Base-by-base conservation (phyloP, 2,113 vertebrate species). In the Motacilla alba region DNA sequence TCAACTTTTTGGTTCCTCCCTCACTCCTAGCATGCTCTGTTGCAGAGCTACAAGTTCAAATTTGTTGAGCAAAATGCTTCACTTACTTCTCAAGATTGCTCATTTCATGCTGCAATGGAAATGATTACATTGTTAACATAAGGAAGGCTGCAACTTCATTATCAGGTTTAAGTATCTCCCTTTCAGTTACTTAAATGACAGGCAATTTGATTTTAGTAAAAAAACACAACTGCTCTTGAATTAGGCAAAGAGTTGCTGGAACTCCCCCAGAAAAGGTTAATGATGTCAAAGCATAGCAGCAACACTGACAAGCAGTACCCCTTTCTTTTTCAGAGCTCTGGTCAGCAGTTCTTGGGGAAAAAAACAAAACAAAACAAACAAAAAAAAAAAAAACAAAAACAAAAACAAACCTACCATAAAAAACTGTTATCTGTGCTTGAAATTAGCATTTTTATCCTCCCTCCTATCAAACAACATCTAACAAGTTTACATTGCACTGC, bases 131-230 rank as follows among this genome's bases (percentile, higher is more conserved):
- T 94, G 87, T 90, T 96, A 96, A 77, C 47, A 59, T 60, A 93
- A 86, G 39, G 78, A 92, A 94, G 87, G 69, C 76, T 75, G 89
- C 74, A 96, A 88, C 87, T 94, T 95, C 96, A 91, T 96, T 91
- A 94, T 72, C 77, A 76, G 55, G 80, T 93, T 93, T 88, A 95
- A 96, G 35, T 70, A 83, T 85, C 63, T 87, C 52, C 52, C 69
- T 94, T 92, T 91, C 85, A 76, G 70, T 62, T 83, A 70, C 72
- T 60, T 94, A 93, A 96, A 88, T 60, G 93, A 94, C 68, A 95
- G 46, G 26, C 79, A 90, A 89, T 92, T 85, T 67, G 76, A 60
- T 82, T 89, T 89, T 69, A 69, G 53, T 52, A 50, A 39, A 77
- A 31, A 27, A 92, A 59, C 16, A 39, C 53, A 78, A 69, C 62